Conservation (phyloP, 2,888 invertebrate species). For the Leptinotarsa tumamoca region DNA sequence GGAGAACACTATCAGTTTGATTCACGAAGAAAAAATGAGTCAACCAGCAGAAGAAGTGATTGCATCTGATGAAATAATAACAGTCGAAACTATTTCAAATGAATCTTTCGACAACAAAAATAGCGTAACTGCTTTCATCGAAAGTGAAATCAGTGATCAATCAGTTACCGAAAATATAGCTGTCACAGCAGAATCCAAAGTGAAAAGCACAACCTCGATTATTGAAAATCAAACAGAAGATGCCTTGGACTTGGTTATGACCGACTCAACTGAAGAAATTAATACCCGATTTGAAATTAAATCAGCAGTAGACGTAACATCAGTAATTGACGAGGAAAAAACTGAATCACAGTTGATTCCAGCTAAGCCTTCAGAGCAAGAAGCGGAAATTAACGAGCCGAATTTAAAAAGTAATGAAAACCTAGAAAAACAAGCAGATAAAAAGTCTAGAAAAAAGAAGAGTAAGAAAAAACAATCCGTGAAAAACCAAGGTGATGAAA, state of each 20-base stretch:
- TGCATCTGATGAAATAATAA: not conserved
- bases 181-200: not conserved
- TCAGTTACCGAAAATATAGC: not conserved
- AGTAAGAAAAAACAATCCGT: constrained; percentile 10
- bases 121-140: not conserved
- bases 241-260: no score
- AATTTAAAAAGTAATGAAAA: not conserved
- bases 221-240: no score
- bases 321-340: not conserved
- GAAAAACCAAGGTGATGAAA: not conserved
- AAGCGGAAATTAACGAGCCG: not conserved
- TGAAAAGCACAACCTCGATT: no score
- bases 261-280: no score
- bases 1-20: not conserved
- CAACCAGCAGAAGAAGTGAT: not conserved
- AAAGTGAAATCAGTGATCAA: not conserved
- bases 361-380: not conserved
- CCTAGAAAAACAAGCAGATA: constrained; percentile 1
- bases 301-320: not conserved
- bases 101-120: not conserved
- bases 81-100: not conserved
- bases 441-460: constrained; percentile 12
- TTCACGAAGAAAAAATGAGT: constrained; percentile 19
- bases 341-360: not conserved
- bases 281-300: not conserved